Base-by-base conservation (phyloP, 2,888 invertebrate genomes). In the Aelia acuminata region DNA sequence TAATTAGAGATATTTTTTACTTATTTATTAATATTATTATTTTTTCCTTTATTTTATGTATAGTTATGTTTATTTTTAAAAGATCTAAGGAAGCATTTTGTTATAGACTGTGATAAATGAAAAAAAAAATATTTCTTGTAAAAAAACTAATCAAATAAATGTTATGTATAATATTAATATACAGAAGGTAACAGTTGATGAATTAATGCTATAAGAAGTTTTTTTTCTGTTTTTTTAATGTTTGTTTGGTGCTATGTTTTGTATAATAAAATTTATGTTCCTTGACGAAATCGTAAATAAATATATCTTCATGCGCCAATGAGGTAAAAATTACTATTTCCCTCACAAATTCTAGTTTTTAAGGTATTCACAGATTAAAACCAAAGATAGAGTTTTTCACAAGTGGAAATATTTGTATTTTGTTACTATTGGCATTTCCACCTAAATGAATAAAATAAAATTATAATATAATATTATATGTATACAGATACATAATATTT, bases 81-180 rank as follows among this genome's bases (percentile, higher is more conserved):
- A 13, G 26, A 63, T 26, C 63, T 63, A 63, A 63, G 63, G 13
- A 53, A 31, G 26, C 63, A 63, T 63, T 63, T 63, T 31, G 63
- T 63, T 63, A 63, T 63, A 31, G 31, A 31, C 63, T 63, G 63
- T 63, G 63, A 63, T 31, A 63, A 63, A 31, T n/a, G 26, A 57
- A 57, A 26, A 57, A 57, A 11, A 26, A 26, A 57, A 26, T 26
- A n/a, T 26, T 11, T 11, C 5, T 22, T 22, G 3, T 48, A 13
- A 11, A 15, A 26, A 11, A n/a, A 63, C 15, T 63, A 63, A 0
- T 63, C 4, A 63, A 53, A 31, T 7, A 31, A 63, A n/a, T 63
- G 63, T 63, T 63, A 63, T 63, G 3, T 31, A 63, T 31, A 63
- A 31, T 26, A 63, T 31, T 63, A 15, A 3, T 63, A 63, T 31